phyloP scores from a whole-genome alignment of 2,113 vertebrate genomes.

The Hippolais icterina region DNA sequence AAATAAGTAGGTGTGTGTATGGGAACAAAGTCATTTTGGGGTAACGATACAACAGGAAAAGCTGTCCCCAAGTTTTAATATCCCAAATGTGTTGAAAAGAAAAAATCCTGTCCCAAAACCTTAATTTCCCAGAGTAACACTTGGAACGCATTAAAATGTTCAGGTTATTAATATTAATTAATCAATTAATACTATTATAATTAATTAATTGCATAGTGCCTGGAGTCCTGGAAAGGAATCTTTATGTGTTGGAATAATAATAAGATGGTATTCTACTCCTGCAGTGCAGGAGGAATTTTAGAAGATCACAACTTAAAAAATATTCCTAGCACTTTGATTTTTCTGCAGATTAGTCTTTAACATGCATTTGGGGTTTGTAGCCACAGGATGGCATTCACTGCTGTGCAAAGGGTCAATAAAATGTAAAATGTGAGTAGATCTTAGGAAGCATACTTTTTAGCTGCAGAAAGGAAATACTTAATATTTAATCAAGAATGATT shows the following conservation, averaged over 20 bases:
- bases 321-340: not conserved
- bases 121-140: conserved; percentile 2
- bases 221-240: conserved; percentile 20
- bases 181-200: conserved; percentile 50
- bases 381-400: conserved; percentile 56
- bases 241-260: conserved; percentile 24
- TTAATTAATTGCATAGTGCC: conserved; percentile 56
- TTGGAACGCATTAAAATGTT: not conserved
- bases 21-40: not conserved
- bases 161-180: conserved; percentile 59
- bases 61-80: not conserved
- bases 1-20: not conserved
- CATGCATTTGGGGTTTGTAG: conserved; percentile 14
- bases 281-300: not conserved
- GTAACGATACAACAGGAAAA: not conserved
- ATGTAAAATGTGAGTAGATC: not conserved
- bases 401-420: conserved; percentile 29
- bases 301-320: not conserved
- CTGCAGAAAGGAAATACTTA: not conserved
- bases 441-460: not conserved
- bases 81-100: not conserved
- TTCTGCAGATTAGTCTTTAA: not conserved
- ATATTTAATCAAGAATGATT: not conserved
- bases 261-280: not conserved
- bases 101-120: not conserved